These are phyloP conservation scores for Leptinotarsa undecemlineata DNA, from an alignment of 1,140 invertebrate genomes.

Conservation along the genomic window DNA sequence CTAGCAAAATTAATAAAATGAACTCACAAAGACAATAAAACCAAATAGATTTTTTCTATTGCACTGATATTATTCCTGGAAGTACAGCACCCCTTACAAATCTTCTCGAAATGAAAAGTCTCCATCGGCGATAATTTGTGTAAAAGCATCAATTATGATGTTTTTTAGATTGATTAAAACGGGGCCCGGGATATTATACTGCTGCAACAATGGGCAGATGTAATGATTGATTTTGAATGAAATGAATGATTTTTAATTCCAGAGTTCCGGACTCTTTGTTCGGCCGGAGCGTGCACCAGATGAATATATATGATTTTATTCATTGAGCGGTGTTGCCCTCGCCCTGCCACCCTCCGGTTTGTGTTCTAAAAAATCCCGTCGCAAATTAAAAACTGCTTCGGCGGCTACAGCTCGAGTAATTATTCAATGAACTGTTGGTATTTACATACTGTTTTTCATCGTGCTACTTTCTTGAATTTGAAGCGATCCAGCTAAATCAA, in stretches of 20 bases:
- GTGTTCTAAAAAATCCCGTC: constrained; percentile 37
- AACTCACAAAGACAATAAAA: too few relatives aligned
- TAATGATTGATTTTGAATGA: constrained; percentile 48
- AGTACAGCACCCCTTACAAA: too few relatives aligned
- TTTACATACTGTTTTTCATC: not conserved
- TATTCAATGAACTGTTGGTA: constrained; percentile 24
- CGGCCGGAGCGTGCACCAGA: constrained; percentile 37
- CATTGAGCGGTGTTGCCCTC: constrained; percentile 46
- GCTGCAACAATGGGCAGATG: constrained; percentile 39
- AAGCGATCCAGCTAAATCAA: not conserved
- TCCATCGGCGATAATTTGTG: constrained; percentile 18
- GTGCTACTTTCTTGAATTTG: not conserved
- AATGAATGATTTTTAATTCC: constrained; percentile 50
- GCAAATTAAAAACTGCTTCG: constrained; percentile 44
- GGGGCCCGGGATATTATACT: constrained; percentile 33
- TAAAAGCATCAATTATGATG: constrained; percentile 28
- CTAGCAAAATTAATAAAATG: too few relatives aligned
- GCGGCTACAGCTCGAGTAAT: constrained; percentile 19
- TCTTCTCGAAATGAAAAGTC: not conserved
- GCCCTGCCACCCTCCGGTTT: constrained; percentile 31
- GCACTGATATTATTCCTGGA: too few relatives aligned
- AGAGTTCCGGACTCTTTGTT: constrained; percentile 39
- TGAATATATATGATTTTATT: constrained; percentile 51
- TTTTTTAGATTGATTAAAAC: constrained; percentile 39
- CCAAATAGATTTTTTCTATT: too few relatives aligned